Base-by-base conservation (phyloP, 2,797 vertebrate species). In the Valencia hispanica region DNA sequence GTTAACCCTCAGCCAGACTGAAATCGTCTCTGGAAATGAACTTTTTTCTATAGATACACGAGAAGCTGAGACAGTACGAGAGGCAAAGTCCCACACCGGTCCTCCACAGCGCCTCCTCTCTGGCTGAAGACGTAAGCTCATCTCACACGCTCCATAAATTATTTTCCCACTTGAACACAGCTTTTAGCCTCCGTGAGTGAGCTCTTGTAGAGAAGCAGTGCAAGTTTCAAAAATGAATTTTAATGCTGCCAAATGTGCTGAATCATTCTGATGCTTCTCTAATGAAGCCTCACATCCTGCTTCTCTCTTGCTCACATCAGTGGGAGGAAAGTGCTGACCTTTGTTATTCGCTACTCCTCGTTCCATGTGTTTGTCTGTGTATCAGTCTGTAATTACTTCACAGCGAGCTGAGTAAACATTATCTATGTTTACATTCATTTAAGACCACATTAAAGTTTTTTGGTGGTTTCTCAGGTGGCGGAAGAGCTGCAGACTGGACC, bases 21-120 rank as follows among this genome's bases (percentile, higher is more conserved):
- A 43, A 43, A n/a, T 68, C 12, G 14, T 22, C 41, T 30, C 45
- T 48, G 45, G 12, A 48, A 11, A 32, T 50, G 25, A 34, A 48
- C 4, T 70, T 30, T 83, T 80, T 75, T 74, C 93, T 91, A 48
- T 94, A 99, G 97, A 99, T 99, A 84, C 97, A 99, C 0, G 97
- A 99, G 93, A 98, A 97, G 70, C 94, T 99, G 84, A 96, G 96
- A 83, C 97, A 97, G 89, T 99, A 97, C 2, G 97, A 98, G 93
- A 94, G 95, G 39, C 97, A 98, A 85, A 97, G 96, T 68, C 98
- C 98, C 0, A 96, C 95, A 17, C 98, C 98, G 0, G 96, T 98
- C 70, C 95, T 98, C 55, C 97, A 98, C 43, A 97, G 96, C n/a
- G 97, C 97, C 41, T 93, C 96, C 61, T 95, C 95, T 80, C 95